Evolutionary conservation across 2,113 vertebrate species (phyloP).

Genomic region (Equus quagga): DNA sequence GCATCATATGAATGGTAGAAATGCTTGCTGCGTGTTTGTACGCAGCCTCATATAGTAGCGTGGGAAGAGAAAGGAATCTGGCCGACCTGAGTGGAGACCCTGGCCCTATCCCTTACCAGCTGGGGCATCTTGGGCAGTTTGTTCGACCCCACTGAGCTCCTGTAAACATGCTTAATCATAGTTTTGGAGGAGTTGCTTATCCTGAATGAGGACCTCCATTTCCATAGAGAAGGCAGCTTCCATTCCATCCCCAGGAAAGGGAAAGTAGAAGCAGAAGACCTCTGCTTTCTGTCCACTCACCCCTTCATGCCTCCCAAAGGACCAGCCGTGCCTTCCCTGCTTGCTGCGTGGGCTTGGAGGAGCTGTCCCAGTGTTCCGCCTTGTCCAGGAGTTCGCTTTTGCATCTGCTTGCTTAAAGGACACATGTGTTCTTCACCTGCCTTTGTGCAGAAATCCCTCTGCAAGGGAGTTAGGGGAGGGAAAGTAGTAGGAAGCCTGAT

Average conservation of each 20-base stretch:
- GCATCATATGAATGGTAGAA: background rate
- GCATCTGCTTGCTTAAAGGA: background rate
- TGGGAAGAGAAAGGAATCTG: background rate
- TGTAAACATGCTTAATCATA: background rate
- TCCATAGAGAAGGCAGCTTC: background rate
- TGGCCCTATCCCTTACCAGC: background rate
- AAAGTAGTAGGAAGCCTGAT: background rate
- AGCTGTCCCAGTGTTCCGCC: background rate
- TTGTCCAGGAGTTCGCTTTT: background rate
- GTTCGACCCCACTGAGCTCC: background rate
- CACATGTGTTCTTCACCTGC: background rate
- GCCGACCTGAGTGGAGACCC: background rate
- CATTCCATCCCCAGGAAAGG: background rate
- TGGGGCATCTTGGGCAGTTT: background rate
- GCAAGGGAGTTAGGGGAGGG: background rate
- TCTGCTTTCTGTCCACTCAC: background rate
- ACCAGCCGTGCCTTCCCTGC: background rate
- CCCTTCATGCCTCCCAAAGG: no score
- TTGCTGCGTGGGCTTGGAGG: background rate
- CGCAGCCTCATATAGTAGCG: background rate
- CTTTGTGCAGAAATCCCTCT: background rate
- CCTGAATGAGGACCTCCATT: background rate
- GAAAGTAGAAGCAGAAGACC: background rate
- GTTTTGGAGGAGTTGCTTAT: background rate
- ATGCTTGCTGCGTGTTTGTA: background rate